Evolutionary conservation across 2,888 invertebrate species (phyloP).

Genomic region (Sepioteuthis lessoniana): DNA sequence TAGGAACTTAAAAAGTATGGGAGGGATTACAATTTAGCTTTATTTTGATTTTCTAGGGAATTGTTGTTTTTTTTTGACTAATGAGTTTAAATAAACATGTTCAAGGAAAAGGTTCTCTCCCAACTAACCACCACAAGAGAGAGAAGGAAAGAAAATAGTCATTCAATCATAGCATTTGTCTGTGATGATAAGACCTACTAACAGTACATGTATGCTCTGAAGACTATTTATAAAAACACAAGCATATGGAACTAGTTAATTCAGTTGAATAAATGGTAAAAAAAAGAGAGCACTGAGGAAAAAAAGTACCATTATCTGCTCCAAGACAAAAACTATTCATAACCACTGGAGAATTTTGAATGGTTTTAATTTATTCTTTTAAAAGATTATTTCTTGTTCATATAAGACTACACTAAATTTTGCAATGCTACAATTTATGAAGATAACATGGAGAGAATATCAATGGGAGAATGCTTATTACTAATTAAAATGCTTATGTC

Average conservation of each 20-base stretch:
- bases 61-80: not conserved
- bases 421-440: no score
- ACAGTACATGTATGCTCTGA: not conserved
- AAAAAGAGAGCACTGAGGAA: not conserved
- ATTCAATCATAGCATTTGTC: not conserved
- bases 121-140: no score
- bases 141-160: not conserved
- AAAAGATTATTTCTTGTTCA: no score
- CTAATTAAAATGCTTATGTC: no score
- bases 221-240: slow-evolving; percentile 12
- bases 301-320: not conserved
- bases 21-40: no score
- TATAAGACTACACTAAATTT: no score
- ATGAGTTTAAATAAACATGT: not conserved
- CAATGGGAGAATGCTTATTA: no score
- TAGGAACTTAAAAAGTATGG: no score
- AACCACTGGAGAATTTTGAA: not conserved
- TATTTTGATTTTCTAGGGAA: slow-evolving; percentile 3
- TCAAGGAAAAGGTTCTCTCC: no score
- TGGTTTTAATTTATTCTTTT: not conserved
- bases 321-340: not conserved
- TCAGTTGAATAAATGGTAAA: not conserved
- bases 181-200: not conserved
- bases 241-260: not conserved
- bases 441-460: no score